Conservation (phyloP, 2,888 invertebrate genomes). For the Sialis fuliginosa region DNA sequence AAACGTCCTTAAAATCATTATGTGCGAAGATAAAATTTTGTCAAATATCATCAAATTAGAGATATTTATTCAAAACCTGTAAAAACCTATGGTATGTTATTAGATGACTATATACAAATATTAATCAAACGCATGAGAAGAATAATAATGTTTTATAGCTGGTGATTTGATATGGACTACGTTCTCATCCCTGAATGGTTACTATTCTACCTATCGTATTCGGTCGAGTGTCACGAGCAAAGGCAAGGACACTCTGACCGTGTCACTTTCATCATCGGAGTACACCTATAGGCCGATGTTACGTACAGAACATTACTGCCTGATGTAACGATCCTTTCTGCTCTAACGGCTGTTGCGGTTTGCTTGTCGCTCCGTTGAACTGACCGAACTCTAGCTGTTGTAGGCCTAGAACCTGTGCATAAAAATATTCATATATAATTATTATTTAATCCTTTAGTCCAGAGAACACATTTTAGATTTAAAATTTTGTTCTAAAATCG, state of each 20-base stretch:
- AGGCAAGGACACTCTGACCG: conserved; percentile 22
- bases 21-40: too few species aligned
- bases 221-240: conserved; percentile 21
- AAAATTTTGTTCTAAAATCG: too few species aligned
- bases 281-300: conserved; percentile 14
- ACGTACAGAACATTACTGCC: conserved; percentile 8
- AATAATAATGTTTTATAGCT: too few species aligned
- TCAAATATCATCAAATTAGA: too few species aligned
- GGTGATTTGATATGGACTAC: too few species aligned
- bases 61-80: too few species aligned
- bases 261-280: conserved; percentile 10
- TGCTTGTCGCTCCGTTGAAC: conserved; percentile 18
- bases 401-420: conserved; percentile 12
- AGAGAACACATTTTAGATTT: not conserved
- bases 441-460: not conserved
- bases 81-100: too few species aligned
- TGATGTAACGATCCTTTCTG: conserved; percentile 1
- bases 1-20: too few species aligned
- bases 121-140: too few species aligned
- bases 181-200: not conserved
- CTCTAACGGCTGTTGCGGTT: conserved; percentile 9
- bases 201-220: conserved; percentile 19
- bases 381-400: conserved; percentile 12
- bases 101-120: too few species aligned
- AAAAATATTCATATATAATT: not conserved